Evolutionary conservation across 1,140 invertebrate genomes (phyloP).

Genomic region (Diprion similis): DNA sequence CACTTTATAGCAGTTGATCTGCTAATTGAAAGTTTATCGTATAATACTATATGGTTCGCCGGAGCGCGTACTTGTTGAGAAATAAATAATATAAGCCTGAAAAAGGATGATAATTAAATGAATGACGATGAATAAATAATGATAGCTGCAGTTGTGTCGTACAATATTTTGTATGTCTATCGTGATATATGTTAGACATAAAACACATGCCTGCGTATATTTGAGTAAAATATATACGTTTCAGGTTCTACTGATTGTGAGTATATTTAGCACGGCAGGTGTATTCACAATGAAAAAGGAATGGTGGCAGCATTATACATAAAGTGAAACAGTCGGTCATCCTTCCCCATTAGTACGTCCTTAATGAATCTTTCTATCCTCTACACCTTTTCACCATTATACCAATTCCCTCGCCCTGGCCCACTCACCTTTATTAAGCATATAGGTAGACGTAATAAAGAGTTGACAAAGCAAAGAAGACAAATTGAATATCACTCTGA

Average conservation of each 20-base stretch:
- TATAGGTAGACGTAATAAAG: not conserved
- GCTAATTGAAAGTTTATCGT: constrained; percentile 2
- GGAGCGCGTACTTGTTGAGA: not conserved
- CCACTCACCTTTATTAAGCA: not conserved
- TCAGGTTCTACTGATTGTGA: too few relatives aligned
- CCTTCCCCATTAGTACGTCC: not conserved
- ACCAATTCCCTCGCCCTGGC: not conserved
- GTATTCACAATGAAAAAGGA: too few relatives aligned
- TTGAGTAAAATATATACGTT: too few relatives aligned
- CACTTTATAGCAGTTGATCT: constrained; percentile 7
- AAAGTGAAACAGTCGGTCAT: not conserved
- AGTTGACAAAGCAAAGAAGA: not conserved
- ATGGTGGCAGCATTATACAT: not conserved
- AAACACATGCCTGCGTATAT: too few relatives aligned
- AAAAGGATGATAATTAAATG: not conserved
- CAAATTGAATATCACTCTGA: not conserved
- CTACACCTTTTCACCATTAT: not conserved
- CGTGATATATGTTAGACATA: too few relatives aligned
- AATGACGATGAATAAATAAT: not conserved
- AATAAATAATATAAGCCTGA: not conserved
- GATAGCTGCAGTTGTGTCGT: constrained; percentile 5
- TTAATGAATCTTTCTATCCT: not conserved
- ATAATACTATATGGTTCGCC: not conserved
- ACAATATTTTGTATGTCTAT: not conserved
- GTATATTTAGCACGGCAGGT: too few relatives aligned